Percentiles rank a stretch among this genome's conserved stretches.
Conservation (phyloP, 2,113 vertebrate species). For the Ranitomeya variabilis region DNA sequence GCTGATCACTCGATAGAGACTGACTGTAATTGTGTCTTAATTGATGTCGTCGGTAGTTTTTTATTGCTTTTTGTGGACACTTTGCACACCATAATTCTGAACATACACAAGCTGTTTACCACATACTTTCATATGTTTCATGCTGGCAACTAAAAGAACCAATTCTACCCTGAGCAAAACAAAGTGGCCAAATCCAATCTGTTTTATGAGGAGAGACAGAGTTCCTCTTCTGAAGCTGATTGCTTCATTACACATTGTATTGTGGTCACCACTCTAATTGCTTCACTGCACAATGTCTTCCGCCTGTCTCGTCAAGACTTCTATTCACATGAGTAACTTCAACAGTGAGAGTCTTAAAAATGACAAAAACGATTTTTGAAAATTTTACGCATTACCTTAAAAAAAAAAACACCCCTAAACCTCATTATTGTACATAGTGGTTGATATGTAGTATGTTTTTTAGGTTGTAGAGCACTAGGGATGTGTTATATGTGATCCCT, state of each 20-base stretch:
- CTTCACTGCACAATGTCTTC: slow-evolving; percentile 46
- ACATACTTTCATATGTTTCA: neutral
- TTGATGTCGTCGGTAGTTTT: neutral
- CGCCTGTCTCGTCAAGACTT: neutral
- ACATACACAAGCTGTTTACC: neutral
- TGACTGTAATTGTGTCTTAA: neutral
- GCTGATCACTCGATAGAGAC: neutral
- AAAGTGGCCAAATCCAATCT: slow-evolving; percentile 35
- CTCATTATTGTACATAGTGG: too few relatives aligned
- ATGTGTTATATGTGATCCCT: too few relatives aligned
- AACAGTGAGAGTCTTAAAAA: too few relatives aligned
- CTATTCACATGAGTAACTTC: neutral
- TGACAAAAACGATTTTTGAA: neutral
- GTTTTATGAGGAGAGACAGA: slow-evolving; percentile 22
- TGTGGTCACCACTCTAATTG: slow-evolving; percentile 40
- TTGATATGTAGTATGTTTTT: too few relatives aligned
- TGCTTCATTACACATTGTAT: slow-evolving; percentile 44
- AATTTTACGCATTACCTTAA: neutral
- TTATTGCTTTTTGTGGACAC: neutral
- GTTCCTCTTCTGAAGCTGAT: slow-evolving; percentile 29
- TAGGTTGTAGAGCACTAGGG: too few relatives aligned
- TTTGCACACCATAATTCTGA: neutral
- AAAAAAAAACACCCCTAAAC: too few relatives aligned
- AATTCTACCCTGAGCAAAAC: neutral
- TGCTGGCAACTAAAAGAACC: neutral